Base-by-base conservation (phyloP, 2,888 invertebrate genomes). In the Mycogona germanica region DNA sequence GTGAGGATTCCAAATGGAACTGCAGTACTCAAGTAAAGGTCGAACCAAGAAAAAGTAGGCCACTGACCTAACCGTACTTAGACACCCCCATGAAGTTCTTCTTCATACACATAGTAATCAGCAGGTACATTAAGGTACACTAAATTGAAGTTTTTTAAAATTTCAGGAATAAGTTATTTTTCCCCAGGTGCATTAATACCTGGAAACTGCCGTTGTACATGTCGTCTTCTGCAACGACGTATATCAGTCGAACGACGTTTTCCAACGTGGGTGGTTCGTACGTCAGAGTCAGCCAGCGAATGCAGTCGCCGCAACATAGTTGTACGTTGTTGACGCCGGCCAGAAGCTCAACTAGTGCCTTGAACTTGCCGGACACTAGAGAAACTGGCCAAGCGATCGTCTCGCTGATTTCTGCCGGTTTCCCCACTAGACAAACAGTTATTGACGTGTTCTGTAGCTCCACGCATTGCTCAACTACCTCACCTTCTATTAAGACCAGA, bases 131-230 rank as follows among this genome's bases (percentile, higher is more conserved):
- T n/a, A n/a, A n/a, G n/a, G n/a, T n/a, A n/a, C n/a, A n/a, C n/a
- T n/a, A n/a, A n/a, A n/a, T n/a, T n/a, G n/a, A n/a, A n/a, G n/a
- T n/a, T n/a, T n/a, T n/a, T n/a, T n/a, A n/a, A n/a, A n/a, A n/a
- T n/a, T n/a, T n/a, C n/a, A n/a, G n/a, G n/a, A n/a, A n/a, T n/a
- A n/a, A n/a, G n/a, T n/a, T n/a, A n/a, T n/a, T n/a, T n/a, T n/a
- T n/a, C n/a, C n/a, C n/a, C n/a, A n/a, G n/a, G n/a, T n/a, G 74
- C 73, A 19, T 71, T 69, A 0, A 82, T 81, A 57, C 80, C 74
- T 86, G 84, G 67, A 88, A 87, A 62, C 74, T 74, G 32, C 87
- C 87, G 7, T 25, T 17, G 17, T 47, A 46, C 14, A 5, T 3
- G 29, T 48, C 47, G n/a, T 47, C 53, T 9, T 25, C n/a, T 26